phyloP scores from a whole-genome alignment of 2,113 vertebrate species.

The Phalacrocorax pelagicus region DNA sequence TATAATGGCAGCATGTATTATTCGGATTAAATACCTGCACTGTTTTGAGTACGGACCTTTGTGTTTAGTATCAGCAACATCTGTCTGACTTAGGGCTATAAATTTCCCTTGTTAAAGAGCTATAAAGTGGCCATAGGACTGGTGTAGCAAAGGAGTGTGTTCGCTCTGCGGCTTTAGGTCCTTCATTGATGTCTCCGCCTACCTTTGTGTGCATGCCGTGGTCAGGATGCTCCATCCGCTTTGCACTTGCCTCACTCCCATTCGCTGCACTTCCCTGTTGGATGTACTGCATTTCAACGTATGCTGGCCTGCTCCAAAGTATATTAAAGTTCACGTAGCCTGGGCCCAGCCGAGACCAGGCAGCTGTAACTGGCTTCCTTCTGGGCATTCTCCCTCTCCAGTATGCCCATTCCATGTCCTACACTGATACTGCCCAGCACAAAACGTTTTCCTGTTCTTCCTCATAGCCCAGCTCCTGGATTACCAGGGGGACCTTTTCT shows the following conservation, averaged over 20 bases:
- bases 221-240: background rate
- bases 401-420: background rate
- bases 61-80: conserved; percentile 30
- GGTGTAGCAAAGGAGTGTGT: background rate
- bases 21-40: conserved; percentile 21
- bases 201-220: background rate
- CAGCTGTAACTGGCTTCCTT: background rate
- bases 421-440: background rate
- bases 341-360: background rate
- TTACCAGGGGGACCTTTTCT: background rate
- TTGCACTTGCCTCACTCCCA: background rate
- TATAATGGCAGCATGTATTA: background rate
- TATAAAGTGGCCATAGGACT: background rate
- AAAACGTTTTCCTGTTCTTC: background rate
- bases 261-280: background rate
- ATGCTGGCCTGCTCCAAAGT: background rate
- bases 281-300: background rate
- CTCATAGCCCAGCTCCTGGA: background rate
- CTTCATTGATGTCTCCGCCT: background rate
- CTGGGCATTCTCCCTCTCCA: background rate
- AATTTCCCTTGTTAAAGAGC: conserved; percentile 3
- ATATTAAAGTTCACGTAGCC: background rate
- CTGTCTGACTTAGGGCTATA: background rate
- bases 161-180: background rate
- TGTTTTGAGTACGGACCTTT: background rate